phyloP scores from a whole-genome alignment of 2,113 vertebrate genomes.

The Taurulus bubalis region DNA sequence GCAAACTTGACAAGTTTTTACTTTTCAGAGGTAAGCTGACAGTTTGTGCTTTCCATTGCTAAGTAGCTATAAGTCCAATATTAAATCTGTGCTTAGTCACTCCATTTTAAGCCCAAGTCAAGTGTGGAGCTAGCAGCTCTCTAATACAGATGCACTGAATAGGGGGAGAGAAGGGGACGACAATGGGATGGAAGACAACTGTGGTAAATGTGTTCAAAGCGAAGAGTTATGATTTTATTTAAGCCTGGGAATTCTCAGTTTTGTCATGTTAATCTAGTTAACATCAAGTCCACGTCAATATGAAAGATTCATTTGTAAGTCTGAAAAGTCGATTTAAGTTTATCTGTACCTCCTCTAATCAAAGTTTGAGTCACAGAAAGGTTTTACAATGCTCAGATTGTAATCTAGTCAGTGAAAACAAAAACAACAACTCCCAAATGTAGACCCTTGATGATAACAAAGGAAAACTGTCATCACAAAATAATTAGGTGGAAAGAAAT shows the following conservation, averaged over 20 bases:
- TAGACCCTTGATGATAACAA: conserved; percentile 7
- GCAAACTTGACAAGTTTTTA: conserved; percentile 56
- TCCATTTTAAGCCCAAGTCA: conserved; percentile 55
- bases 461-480: conserved; percentile 34
- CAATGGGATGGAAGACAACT: conserved; percentile 1
- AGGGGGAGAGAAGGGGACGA: background rate
- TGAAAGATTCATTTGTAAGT: background rate
- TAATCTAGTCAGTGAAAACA: conserved; percentile 10
- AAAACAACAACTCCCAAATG: conserved; percentile 18
- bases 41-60: conserved; percentile 57
- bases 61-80: conserved; percentile 63
- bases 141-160: background rate
- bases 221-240: conserved; percentile 19
- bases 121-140: conserved; percentile 39
- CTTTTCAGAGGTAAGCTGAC: conserved; percentile 61
- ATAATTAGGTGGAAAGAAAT: conserved; percentile 39
- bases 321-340: conserved; percentile 2
- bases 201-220: conserved; percentile 5
- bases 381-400: background rate
- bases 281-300: conserved; percentile 3
- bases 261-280: background rate
- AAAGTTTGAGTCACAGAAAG: conserved; percentile 2
- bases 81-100: conserved; percentile 71
- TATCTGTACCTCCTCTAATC: background rate
- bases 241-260: conserved; percentile 12